Evolutionary conservation across 2,113 vertebrate genomes (phyloP).

Genomic region (Myanophis thanlyinensis): DNA sequence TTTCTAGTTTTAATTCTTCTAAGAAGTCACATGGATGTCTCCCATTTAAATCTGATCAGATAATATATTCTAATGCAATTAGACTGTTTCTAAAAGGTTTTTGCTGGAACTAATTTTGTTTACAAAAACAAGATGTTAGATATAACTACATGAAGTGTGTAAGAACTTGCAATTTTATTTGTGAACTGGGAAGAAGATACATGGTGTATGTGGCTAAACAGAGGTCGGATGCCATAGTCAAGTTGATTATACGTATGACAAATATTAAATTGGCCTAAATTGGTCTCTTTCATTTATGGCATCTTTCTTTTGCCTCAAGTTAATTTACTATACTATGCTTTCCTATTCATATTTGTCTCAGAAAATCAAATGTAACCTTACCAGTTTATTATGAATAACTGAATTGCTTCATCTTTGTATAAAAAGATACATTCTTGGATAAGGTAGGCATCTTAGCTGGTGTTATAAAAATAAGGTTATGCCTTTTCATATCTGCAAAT

Average conservation of each 20-base stretch:
- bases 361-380: not conserved
- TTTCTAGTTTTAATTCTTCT: not conserved
- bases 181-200: not conserved
- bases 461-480: not conserved
- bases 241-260: not conserved
- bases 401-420: not conserved
- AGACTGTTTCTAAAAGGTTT: not conserved
- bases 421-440: not conserved
- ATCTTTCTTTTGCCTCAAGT: not conserved
- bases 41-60: not conserved
- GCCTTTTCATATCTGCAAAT: not conserved
- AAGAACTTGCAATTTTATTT: not conserved
- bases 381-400: not conserved
- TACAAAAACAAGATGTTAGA: not conserved
- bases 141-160: not conserved
- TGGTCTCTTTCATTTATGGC: not conserved
- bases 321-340: not conserved
- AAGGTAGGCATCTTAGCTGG: not conserved
- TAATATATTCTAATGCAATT: not conserved
- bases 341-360: not conserved
- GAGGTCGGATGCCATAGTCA: not conserved
- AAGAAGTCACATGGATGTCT: not conserved
- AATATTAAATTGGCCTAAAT: not conserved
- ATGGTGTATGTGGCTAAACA: not conserved
- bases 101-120: not conserved